Evolutionary conservation across 2,113 vertebrate species (phyloP).

Genomic region (Pollachius pollachius): DNA sequence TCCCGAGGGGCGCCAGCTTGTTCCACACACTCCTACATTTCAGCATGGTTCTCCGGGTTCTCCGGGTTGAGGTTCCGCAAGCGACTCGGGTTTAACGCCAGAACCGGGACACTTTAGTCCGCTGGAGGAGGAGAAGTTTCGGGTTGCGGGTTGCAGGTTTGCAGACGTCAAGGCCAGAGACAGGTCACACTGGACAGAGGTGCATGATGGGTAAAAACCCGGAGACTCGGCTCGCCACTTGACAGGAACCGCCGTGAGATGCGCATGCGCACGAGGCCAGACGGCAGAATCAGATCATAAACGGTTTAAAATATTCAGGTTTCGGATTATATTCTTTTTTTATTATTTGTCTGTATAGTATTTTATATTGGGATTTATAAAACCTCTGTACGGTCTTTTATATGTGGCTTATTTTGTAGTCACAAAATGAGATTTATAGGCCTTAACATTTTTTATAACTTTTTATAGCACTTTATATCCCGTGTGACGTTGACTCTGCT

Average conservation of each 20-base stretch:
- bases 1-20: conserved; percentile 65
- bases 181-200: conserved; percentile 55
- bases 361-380: too few relatives aligned
- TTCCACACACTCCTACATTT: conserved; percentile 63
- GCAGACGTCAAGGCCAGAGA: conserved; percentile 63
- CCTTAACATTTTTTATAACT: too few relatives aligned
- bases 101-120: not conserved
- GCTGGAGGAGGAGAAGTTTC: not conserved
- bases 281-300: too few relatives aligned
- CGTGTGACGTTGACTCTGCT: not conserved
- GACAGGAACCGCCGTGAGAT: too few relatives aligned
- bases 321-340: too few relatives aligned
- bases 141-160: not conserved
- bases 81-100: not conserved
- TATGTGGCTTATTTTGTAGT: too few relatives aligned
- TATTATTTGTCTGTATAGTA: too few relatives aligned
- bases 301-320: too few relatives aligned
- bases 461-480: too few relatives aligned
- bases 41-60: conserved; percentile 64
- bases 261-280: too few relatives aligned
- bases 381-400: too few relatives aligned
- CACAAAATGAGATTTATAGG: too few relatives aligned
- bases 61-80: not conserved
- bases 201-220: conserved; percentile 52
- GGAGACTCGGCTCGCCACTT: conserved; percentile 11